phyloP scores from a whole-genome alignment of 1,140 invertebrate genomes.

The Drosophila sproati region DNA sequence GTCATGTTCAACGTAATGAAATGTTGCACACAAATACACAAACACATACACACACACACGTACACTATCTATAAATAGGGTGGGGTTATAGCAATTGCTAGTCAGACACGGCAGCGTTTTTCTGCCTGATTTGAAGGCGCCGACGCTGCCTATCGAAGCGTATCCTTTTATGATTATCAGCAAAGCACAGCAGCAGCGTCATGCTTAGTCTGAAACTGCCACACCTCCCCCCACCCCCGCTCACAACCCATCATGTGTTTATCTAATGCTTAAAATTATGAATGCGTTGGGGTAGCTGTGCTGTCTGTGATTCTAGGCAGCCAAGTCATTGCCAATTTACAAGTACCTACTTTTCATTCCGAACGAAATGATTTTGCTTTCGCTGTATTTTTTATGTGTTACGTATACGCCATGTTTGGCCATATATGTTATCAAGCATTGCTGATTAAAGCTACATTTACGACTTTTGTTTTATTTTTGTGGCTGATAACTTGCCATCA shows the following conservation, averaged over 20 bases:
- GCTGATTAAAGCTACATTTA: constrained; percentile 27
- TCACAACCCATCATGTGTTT: constrained; percentile 34
- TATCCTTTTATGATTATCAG: constrained; percentile 74
- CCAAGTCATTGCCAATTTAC: constrained; percentile 40
- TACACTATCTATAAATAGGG: constrained; percentile 13
- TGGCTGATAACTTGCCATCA: constrained; percentile 10
- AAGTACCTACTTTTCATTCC: constrained; percentile 16
- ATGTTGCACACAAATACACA: constrained; percentile 55
- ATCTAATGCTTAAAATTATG: constrained; percentile 66
- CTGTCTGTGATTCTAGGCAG: constrained; percentile 32
- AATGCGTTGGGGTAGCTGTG: constrained; percentile 28
- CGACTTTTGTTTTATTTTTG: constrained; percentile 36
- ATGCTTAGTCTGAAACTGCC: constrained; percentile 37
- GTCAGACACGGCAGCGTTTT: constrained; percentile 79
- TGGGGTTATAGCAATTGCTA: constrained; percentile 43
- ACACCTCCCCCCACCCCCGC: no score
- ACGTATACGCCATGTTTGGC: constrained; percentile 38
- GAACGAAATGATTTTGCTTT: not conserved
- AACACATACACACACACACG: constrained; percentile 8
- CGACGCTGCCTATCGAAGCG: constrained; percentile 67
- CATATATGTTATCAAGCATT: constrained; percentile 14
- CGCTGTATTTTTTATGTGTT: constrained; percentile 5
- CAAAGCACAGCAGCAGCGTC: constrained; percentile 43
- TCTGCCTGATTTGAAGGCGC: constrained; percentile 78
- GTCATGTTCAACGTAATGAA: constrained; percentile 76